Percentiles rank a stretch among this genome's conserved stretches.
phyloP scores from a whole-genome alignment of 2,113 vertebrate species.

The Sisor rabdophorus region DNA sequence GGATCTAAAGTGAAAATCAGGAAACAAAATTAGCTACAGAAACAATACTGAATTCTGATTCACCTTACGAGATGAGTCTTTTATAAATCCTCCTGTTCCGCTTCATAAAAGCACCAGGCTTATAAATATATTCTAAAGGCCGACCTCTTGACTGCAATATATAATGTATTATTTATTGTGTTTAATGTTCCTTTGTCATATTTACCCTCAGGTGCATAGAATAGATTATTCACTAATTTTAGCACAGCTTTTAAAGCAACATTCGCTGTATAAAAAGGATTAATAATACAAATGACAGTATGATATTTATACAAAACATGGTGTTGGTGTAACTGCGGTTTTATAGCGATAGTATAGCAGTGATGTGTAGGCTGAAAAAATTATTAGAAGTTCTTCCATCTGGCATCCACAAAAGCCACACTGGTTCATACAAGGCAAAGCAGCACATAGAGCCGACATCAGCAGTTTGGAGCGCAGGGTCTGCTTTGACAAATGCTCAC shows the following conservation, averaged over 20 bases:
- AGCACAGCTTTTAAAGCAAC: background rate
- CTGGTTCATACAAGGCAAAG: slow-evolving; percentile 23
- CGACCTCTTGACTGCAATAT: background rate
- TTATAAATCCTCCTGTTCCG: background rate
- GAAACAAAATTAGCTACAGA: background rate
- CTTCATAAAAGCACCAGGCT: background rate
- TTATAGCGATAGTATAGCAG: slow-evolving; percentile 20
- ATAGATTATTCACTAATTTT: slow-evolving; percentile 7
- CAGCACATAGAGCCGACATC: slow-evolving; percentile 29
- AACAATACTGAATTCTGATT: background rate
- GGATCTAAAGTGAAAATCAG: background rate
- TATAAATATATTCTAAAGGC: slow-evolving; percentile 1
- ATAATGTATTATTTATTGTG: slow-evolving; percentile 7
- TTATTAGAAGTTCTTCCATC: slow-evolving; percentile 14
- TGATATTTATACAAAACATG: slow-evolving; percentile 21
- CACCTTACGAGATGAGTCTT: background rate
- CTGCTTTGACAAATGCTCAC: slow-evolving; percentile 17
- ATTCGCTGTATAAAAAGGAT: slow-evolving; percentile 14
- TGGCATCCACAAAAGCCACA: slow-evolving; percentile 20
- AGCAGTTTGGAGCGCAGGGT: slow-evolving; percentile 14
- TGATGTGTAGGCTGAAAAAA: slow-evolving; percentile 7
- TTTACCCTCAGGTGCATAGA: background rate
- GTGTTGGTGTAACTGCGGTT: background rate
- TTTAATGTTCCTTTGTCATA: background rate
- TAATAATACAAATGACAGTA: slow-evolving; percentile 16